These are phyloP conservation scores for Drosophila kohkoa DNA, from an alignment of 1,140 invertebrate genomes.

Conservation along the genomic window DNA sequence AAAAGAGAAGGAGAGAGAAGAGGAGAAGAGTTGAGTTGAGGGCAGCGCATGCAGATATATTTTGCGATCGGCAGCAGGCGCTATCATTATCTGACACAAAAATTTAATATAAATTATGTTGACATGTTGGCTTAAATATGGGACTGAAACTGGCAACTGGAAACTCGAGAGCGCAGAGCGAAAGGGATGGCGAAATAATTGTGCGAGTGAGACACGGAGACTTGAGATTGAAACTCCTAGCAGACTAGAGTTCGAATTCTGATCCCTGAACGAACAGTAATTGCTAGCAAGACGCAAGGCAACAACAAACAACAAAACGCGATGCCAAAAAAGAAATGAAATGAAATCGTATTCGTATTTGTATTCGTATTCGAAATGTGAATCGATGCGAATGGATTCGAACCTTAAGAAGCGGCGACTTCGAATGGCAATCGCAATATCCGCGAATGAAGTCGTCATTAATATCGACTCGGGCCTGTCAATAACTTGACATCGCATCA, in stretches of 20 bases:
- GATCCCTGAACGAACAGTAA: constrained; percentile 35
- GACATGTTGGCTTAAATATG: constrained; percentile 83
- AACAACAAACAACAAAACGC: constrained; percentile 52
- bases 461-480: constrained; percentile 79
- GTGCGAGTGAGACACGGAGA: constrained; percentile 8
- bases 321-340: constrained; percentile 5
- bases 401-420: constrained; percentile 1
- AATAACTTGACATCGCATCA: constrained; percentile 82
- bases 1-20: neutral
- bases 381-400: neutral
- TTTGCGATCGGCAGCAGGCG: constrained; percentile 65
- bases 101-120: constrained; percentile 85
- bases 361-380: neutral
- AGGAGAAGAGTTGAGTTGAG: neutral
- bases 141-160: constrained; percentile 36
- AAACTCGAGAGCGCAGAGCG: neutral
- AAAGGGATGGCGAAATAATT: neutral
- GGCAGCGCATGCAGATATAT: constrained; percentile 40
- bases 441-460: constrained; percentile 80
- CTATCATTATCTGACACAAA: constrained; percentile 84
- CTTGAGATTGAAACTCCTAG: constrained; percentile 33
- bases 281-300: constrained; percentile 67
- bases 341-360: neutral
- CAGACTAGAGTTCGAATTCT: neutral
- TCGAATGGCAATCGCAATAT: constrained; percentile 26